Evolutionary conservation across 2,888 invertebrate species (phyloP), one percentile per base, ranked within the genome.

Genomic region (Acleris holmiana): DNA sequence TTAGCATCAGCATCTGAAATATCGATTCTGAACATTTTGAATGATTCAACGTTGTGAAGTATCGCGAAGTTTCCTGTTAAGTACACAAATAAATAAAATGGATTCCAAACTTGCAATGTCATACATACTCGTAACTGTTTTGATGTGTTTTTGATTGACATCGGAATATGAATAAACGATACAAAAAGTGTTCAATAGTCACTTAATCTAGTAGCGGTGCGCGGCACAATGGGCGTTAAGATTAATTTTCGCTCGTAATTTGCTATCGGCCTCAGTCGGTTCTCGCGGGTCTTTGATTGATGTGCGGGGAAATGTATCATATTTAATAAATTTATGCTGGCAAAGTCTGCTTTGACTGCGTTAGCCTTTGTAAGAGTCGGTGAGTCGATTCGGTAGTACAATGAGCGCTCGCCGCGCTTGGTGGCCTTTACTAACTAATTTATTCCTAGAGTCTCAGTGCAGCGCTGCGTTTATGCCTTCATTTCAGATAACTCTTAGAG

Each of bases 1-100:
- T 91, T 91, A 91, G 82, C 89, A 89, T 89, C 88, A 88, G 87
- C 83, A 77, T 81, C 85, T 88, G 88, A 89, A 89, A 89, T 88
- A 89, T 86, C 82, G 88, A 84, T 89, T 80, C 76, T 81, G 82
- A 76, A 79, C 78, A 78, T 75, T 78, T 74, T 73, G 69, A 71
- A 66, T 64, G 70, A 72, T 70, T 69, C 66, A 69, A 60, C 67
- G 54, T 63, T 60, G 68, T 67, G 70, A 69, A 72, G 69, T 69
- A 44, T 29, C 25, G 50, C 17, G 7, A 60, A 35, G 56, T 67
- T 53, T 60, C 54, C 55, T 51, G 47, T 67, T 53, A 46, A 4
- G 4, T 23, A 13, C 57, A 25, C 17, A 15, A 18, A 25, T 58
- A 29, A 54, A 44, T 62, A 48, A 49, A 53, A 23, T 41, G n/a